Base-by-base conservation (phyloP, 2,888 invertebrate genomes). In the Dryococelus australis region DNA sequence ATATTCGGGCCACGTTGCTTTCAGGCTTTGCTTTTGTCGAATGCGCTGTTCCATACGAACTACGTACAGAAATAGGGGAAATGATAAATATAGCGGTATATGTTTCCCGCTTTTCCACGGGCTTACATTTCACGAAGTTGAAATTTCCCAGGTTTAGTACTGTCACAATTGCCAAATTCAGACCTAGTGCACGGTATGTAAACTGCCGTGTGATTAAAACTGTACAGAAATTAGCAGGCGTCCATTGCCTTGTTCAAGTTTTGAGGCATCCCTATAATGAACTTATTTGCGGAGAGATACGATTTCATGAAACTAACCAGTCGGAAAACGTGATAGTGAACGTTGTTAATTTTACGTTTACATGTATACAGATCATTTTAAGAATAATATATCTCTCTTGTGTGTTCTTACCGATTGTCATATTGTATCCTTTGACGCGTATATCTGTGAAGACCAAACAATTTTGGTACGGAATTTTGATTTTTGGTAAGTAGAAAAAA, bases 401-500 rank as follows among this genome's bases (percentile, higher is more conserved):
- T 24, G 84, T 86, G 27, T 88, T 88, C 51, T 27, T 87, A 28
- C 88, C 88, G 0, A 27, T 88, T 24, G 2, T 85, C 10, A 53
- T 88, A 10, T 53, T 88, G 16, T 88, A 88, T 78, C 88, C 88
- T n/a, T 0, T 88, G 10, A 87, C 88, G 51, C 35, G 27, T 10
- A 6, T 88, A 3, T 53, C 47, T 43, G 8, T 16, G n/a, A 26
- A 43, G 24, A 28, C 87, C 26, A 84, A 43, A 80, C 81, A 43
- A 13, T 43, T 43, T 20, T 88, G 88, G 88, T 88, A 88, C 83
- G 27, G 86, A 12, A 16, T 88, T 20, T 47, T 88, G 35, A 20
- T 88, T 28, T 27, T 85, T 43, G 86, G 86, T 84, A 80, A 53
- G 86, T 24, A 87, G 16, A 47, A 16, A 16, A 16, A 47, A 47